Conservation (phyloP, 2,797 vertebrate genomes). For the Lepilemur ruficaudatus region DNA sequence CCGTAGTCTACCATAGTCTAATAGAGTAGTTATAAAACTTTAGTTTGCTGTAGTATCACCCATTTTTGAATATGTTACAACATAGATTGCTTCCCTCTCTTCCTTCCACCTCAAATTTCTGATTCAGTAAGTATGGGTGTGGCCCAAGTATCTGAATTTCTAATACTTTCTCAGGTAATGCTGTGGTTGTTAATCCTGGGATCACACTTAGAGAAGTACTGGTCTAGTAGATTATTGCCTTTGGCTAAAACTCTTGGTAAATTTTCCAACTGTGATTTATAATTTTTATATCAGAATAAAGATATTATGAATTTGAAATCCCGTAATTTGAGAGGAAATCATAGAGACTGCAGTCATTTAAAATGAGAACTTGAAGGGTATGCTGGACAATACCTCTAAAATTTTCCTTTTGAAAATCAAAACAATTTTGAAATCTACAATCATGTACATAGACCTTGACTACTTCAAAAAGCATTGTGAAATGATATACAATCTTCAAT, state of each 20-base stretch:
- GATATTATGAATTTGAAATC: background rate
- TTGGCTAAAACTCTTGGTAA: background rate
- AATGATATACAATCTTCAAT: background rate
- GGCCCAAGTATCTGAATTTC: background rate
- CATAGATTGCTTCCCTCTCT: background rate
- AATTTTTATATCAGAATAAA: background rate
- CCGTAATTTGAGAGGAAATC: background rate
- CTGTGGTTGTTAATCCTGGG: background rate
- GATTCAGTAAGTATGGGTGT: background rate
- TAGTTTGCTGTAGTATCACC: background rate
- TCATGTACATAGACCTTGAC: background rate
- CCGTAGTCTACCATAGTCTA: too few species aligned
- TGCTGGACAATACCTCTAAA: background rate
- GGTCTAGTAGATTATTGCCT: background rate
- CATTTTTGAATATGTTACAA: background rate
- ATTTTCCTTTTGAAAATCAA: slow-evolving; percentile 31
- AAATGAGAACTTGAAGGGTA: background rate
- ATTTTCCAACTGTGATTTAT: background rate
- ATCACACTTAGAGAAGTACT: background rate
- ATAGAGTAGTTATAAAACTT: background rate
- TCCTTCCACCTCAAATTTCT: background rate
- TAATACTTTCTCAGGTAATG: background rate
- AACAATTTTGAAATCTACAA: background rate
- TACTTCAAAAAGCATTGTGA: background rate
- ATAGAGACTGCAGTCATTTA: background rate